Conservation (phyloP, 1,140 invertebrate genomes). For the Bombus fervidus region DNA sequence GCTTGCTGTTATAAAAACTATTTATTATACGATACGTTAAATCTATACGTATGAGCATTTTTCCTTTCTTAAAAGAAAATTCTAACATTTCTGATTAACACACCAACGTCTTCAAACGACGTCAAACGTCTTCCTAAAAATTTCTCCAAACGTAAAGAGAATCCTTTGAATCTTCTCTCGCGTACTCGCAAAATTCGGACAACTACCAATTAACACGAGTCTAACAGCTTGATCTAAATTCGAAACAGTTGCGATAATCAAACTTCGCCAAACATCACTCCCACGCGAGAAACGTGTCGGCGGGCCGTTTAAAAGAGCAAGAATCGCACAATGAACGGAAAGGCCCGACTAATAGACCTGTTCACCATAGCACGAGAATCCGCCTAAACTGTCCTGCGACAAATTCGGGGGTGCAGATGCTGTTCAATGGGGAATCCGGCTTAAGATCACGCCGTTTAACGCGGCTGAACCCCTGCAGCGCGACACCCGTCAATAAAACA, state of each 20-base stretch:
- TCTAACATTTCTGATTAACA: not conserved
- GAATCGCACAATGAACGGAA: not conserved
- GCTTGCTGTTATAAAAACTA: too few relatives aligned
- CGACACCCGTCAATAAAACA: conserved; percentile 75
- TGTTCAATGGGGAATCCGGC: conserved; percentile 67
- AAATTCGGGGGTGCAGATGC: conserved; percentile 43
- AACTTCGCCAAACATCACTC: not conserved
- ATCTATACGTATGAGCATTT: too few relatives aligned
- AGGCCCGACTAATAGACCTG: conserved; percentile 58
- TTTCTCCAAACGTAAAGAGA: not conserved
- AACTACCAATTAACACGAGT: too few relatives aligned
- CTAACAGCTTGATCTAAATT: too few relatives aligned
- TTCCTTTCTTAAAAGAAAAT: too few relatives aligned
- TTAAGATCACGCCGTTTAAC: conserved; percentile 77
- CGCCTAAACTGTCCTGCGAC: conserved; percentile 17
- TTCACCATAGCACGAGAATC: conserved; percentile 53
- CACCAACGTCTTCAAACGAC: not conserved
- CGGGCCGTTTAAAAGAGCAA: conserved; percentile 34
- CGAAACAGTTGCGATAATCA: too few relatives aligned
- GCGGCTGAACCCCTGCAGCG: conserved; percentile 63
- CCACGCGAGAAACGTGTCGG: not conserved
- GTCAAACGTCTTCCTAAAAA: not conserved
- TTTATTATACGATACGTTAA: too few relatives aligned
- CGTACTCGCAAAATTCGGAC: not conserved
- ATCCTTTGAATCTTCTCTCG: not conserved